phyloP scores from a whole-genome alignment of 2,113 vertebrate genomes.

The Petrocephalus microphthalmus region DNA sequence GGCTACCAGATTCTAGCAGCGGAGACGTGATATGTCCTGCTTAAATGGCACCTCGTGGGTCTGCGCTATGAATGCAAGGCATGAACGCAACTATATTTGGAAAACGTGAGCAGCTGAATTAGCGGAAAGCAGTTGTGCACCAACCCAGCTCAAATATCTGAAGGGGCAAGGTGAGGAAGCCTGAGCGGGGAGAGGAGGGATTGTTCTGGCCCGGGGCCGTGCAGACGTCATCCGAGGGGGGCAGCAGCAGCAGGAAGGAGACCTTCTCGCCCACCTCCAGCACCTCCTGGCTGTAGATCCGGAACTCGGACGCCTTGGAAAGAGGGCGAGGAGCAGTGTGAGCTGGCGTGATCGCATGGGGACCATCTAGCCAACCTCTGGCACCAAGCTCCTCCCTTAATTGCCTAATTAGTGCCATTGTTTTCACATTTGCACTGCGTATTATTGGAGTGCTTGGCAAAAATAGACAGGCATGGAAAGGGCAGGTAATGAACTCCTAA shows the following conservation, averaged over 20 bases:
- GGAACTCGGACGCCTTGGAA: conserved; percentile 75
- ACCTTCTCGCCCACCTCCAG: conserved; percentile 78
- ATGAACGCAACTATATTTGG: background rate
- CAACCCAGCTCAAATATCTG: conserved; percentile 86
- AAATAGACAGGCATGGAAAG: background rate
- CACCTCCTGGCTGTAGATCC: conserved; percentile 83
- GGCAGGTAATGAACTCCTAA: background rate
- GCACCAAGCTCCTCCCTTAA: background rate
- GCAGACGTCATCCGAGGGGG: conserved; percentile 79
- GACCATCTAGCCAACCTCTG: background rate
- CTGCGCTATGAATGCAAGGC: background rate
- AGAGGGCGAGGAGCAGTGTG: conserved; percentile 16
- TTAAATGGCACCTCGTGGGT: conserved; percentile 1
- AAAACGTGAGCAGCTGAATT: background rate
- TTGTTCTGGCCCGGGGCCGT: conserved; percentile 80
- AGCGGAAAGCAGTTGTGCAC: conserved; percentile 23
- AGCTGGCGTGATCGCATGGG: background rate
- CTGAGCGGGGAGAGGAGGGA: conserved; percentile 70
- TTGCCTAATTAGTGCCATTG: background rate
- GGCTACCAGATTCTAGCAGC: background rate
- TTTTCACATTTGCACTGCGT: background rate
- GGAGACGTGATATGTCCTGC: background rate
- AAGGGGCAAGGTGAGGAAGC: conserved; percentile 76
- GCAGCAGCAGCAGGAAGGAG: conserved; percentile 79
- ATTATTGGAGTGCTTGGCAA: background rate